These are phyloP conservation scores for Rhabdomys dilectus DNA, from an alignment of 2,113 vertebrate species.

Conservation along the genomic window DNA sequence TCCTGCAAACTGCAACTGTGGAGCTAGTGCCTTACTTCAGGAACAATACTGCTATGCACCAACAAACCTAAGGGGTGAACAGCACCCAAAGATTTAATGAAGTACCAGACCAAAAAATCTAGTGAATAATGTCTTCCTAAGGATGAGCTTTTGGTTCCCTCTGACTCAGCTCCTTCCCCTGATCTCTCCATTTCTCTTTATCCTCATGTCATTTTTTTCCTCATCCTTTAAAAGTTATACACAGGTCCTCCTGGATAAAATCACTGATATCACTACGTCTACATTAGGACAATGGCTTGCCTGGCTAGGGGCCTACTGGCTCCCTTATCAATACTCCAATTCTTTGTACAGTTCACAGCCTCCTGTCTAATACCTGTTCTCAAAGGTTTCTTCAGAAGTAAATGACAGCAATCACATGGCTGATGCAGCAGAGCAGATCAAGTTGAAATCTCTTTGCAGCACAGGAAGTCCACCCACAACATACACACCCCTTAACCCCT, in stretches of 20 bases:
- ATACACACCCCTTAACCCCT: background rate
- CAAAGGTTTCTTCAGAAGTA: background rate
- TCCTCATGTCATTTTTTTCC: background rate
- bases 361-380: background rate
- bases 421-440: background rate
- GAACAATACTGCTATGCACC: background rate
- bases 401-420: background rate
- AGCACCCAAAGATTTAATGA: background rate
- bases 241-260: background rate
- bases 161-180: background rate
- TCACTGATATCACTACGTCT: background rate
- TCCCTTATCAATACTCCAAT: background rate
- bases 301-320: rapidly evolving
- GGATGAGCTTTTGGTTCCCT: background rate
- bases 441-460: background rate
- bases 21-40: background rate
- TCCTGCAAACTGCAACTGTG: background rate
- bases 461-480: too few species aligned
- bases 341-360: rapidly evolving
- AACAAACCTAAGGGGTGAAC: background rate
- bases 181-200: background rate
- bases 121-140: background rate
- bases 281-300: background rate
- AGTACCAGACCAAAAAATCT: background rate
- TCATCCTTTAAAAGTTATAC: background rate